Evolutionary conservation across 92 coral and sea anemone species (phyloP).

Genomic region (Ricordea florida): DNA sequence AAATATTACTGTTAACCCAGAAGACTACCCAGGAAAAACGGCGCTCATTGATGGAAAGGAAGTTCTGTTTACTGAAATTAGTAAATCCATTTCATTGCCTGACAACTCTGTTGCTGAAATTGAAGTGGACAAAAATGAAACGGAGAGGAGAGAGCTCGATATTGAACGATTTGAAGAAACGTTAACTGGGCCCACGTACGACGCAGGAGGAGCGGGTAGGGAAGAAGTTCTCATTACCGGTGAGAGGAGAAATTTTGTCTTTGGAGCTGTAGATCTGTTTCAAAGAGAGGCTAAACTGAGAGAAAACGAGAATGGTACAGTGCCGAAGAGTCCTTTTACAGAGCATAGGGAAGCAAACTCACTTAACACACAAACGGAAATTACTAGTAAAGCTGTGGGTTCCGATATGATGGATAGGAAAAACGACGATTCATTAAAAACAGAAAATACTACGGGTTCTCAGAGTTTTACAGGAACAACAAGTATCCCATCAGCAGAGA

Average conservation of each 20-base stretch:
- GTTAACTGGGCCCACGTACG: background rate
- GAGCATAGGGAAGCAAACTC: background rate
- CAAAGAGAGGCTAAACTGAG: background rate
- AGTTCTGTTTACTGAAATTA: constrained; percentile 17
- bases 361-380: background rate
- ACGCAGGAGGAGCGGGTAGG: background rate
- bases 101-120: constrained; percentile 22
- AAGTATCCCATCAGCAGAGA: too few species aligned
- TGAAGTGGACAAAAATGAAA: background rate
- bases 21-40: background rate
- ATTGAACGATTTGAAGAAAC: constrained; percentile 4
- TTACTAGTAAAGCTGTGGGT: background rate
- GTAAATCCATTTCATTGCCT: constrained; percentile 47
- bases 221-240: background rate
- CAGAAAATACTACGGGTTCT: too few species aligned
- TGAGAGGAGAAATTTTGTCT: constrained; percentile 12
- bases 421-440: too few species aligned
- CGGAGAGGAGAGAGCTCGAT: background rate
- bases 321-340: background rate
- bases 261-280: background rate
- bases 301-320: background rate
- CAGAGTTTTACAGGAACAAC: too few species aligned
- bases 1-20: background rate
- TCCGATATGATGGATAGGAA: too few species aligned
- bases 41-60: constrained; percentile 13